Evolutionary conservation across 2,113 vertebrate species (phyloP).

Genomic region (Taxidea taxus): DNA sequence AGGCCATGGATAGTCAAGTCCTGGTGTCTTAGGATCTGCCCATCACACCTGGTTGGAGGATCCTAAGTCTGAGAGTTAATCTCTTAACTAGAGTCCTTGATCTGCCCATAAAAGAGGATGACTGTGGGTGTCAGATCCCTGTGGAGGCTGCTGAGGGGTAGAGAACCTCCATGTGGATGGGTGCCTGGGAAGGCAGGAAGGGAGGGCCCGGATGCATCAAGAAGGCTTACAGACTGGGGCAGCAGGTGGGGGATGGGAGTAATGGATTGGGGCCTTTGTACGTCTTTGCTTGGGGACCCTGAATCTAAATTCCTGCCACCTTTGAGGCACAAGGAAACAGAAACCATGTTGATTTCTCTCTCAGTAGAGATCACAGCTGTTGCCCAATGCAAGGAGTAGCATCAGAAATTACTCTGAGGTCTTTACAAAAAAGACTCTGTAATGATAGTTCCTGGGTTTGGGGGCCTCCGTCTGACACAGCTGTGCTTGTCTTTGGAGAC

Average conservation of each 20-base stretch:
- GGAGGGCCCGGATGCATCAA: not conserved
- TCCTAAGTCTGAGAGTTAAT: not conserved
- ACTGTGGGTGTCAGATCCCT: accelerated
- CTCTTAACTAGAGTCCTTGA: not conserved
- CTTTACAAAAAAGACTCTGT: conserved; percentile 61
- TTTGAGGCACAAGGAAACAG: not conserved
- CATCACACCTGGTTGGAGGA: not conserved
- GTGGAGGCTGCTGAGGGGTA: not conserved
- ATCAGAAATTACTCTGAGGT: not conserved
- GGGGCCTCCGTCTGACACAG: conserved; percentile 23
- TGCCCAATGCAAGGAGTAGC: not conserved
- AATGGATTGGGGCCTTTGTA: not conserved
- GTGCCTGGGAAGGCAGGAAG: not conserved
- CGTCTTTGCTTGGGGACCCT: not conserved
- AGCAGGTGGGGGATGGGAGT: not conserved
- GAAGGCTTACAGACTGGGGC: not conserved
- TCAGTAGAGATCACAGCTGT: conserved; percentile 39
- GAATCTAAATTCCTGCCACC: not conserved
- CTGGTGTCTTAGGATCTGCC: not conserved
- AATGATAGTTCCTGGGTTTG: not conserved
- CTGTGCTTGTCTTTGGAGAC: conserved; percentile 30
- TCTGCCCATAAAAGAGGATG: not conserved
- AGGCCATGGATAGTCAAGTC: not conserved
- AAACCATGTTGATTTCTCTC: not conserved
- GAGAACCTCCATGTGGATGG: not conserved